phyloP scores from a whole-genome alignment of 1,140 invertebrate genomes.

The Trinorchestia longiramus region DNA sequence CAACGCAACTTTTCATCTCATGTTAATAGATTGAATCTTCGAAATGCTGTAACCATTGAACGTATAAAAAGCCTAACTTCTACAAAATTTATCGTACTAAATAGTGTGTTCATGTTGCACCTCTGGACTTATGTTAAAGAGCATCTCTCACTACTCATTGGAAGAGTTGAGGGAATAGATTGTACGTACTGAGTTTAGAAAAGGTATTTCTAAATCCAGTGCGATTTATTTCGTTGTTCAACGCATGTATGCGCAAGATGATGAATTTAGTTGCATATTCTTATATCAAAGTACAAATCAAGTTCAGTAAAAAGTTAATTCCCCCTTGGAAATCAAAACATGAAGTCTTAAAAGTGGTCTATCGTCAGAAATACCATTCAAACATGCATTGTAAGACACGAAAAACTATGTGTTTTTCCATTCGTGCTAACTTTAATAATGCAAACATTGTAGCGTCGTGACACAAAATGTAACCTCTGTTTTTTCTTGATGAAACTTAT shows the following conservation, averaged over 20 bases:
- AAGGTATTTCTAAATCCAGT: neutral
- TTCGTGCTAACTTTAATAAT: neutral
- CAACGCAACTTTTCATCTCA: too few relatives aligned
- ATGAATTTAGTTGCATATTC: neutral
- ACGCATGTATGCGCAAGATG: neutral
- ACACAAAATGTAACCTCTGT: neutral
- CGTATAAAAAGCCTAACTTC: too few relatives aligned
- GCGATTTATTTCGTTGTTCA: neutral
- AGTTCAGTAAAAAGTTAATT: neutral
- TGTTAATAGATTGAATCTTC: too few relatives aligned
- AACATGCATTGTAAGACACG: neutral
- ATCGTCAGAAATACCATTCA: neutral
- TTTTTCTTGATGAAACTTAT: neutral
- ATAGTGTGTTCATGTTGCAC: neutral
- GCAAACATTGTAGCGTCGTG: neutral
- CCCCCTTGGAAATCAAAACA: neutral
- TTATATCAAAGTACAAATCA: neutral
- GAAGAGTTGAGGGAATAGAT: neutral
- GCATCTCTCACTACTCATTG: neutral
- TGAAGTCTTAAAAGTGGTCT: neutral
- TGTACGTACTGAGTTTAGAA: neutral
- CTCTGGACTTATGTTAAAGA: neutral
- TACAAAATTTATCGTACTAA: neutral
- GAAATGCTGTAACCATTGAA: too few relatives aligned
- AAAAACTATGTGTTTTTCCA: neutral